phyloP scores from a whole-genome alignment of 2,888 invertebrate species.

The Eueremaeus valkanovi region DNA sequence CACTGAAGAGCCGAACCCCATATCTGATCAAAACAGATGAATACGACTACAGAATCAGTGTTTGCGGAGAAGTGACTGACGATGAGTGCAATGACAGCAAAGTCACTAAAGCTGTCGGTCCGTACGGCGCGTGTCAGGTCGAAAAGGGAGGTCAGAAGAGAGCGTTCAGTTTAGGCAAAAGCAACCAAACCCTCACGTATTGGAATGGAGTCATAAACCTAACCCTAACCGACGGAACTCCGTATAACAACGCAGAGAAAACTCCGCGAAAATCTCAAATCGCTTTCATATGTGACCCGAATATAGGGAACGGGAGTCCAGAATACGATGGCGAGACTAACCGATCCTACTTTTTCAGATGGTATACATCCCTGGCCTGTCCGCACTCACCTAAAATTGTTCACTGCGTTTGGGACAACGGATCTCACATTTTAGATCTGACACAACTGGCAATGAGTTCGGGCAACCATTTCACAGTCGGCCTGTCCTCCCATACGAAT shows the following conservation, averaged over 20 bases:
- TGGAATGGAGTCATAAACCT: constrained; percentile 52
- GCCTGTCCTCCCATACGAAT: background rate
- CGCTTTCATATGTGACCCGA: constrained; percentile 51
- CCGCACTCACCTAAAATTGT: constrained; percentile 16
- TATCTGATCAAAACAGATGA: constrained; percentile 47
- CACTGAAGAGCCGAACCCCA: constrained; percentile 46
- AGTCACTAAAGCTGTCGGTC: constrained; percentile 21
- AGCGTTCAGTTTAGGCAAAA: constrained; percentile 48
- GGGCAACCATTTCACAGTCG: constrained; percentile 33
- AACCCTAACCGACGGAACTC: constrained; percentile 50
- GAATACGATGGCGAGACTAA: constrained; percentile 50
- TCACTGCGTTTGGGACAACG: constrained; percentile 40
- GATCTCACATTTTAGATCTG: constrained; percentile 38
- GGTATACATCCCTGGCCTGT: constrained; percentile 46
- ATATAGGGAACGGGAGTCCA: constrained; percentile 50
- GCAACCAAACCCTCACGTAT: constrained; percentile 49
- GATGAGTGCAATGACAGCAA: constrained; percentile 47
- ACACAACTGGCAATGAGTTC: constrained; percentile 23
- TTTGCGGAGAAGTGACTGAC: constrained; percentile 49
- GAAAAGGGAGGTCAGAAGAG: constrained; percentile 38
- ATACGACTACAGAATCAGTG: constrained; percentile 50
- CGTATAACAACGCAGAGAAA: constrained; percentile 48
- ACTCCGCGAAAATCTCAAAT: constrained; percentile 50
- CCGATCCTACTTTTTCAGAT: constrained; percentile 47
- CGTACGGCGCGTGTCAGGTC: constrained; percentile 51